Percentiles rank a stretch among this genome's conserved stretches.
Evolutionary conservation across 2,113 vertebrate genomes (phyloP).

Genomic region (Ictalurus furcatus): DNA sequence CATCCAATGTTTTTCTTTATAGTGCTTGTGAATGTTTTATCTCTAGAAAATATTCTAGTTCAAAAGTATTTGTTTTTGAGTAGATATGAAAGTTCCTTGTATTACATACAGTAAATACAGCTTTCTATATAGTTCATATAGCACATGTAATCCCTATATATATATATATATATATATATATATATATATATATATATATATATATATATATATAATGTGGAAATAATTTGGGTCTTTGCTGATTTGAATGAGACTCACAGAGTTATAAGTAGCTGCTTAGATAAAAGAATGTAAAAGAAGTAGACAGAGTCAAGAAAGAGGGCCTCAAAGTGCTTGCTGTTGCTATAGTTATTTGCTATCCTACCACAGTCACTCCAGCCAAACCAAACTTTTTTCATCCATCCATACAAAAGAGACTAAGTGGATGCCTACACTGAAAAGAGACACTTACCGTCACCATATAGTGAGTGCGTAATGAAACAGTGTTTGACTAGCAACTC

Average conservation of each 20-base stretch:
- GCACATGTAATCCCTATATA: not conserved
- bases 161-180: conserved; percentile 41
- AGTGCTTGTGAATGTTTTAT: not conserved
- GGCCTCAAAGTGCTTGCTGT: conserved; percentile 67
- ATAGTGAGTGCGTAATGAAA: conserved; percentile 69
- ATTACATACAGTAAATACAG: too few relatives aligned
- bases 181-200: conserved; percentile 37
- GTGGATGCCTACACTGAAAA: conserved; percentile 67
- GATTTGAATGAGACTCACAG: conserved; percentile 74
- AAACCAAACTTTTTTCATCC: conserved; percentile 60
- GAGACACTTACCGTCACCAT: conserved; percentile 67
- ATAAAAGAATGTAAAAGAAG: conserved; percentile 18
- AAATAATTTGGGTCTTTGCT: conserved; percentile 74
- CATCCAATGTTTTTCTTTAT: not conserved
- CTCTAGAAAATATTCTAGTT: not conserved
- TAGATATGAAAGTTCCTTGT: not conserved
- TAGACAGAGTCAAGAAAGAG: conserved; percentile 45
- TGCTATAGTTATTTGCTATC: conserved; percentile 73
- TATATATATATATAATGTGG: conserved; percentile 35
- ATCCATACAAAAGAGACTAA: conserved; percentile 63
- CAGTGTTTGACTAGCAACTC: conserved; percentile 11
- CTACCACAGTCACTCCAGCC: conserved; percentile 67
- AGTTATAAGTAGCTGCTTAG: conserved; percentile 56
- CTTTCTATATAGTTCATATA: not conserved
- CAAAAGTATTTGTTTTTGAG: not conserved